phyloP scores from a whole-genome alignment of 2,888 invertebrate genomes.

The Tillus elongatus region DNA sequence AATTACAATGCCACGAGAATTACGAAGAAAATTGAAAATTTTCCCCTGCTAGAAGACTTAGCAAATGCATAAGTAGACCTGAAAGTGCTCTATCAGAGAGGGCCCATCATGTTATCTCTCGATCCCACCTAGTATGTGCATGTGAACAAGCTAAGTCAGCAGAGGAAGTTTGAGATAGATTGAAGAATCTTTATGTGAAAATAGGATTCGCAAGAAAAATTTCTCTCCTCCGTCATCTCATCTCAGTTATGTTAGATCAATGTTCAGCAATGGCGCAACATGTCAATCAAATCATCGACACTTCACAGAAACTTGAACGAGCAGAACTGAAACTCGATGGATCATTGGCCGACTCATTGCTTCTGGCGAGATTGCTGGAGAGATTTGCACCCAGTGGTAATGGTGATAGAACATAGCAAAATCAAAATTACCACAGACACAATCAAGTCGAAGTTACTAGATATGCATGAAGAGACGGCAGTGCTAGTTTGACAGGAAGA shows the following conservation, averaged over 20 bases:
- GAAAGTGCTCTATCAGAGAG: too few species aligned
- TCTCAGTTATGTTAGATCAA: slow-evolving; percentile 9
- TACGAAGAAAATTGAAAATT: not conserved
- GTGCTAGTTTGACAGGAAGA: not conserved
- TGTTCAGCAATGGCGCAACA: slow-evolving; percentile 12
- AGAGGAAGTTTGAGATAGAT: slow-evolving; percentile 38
- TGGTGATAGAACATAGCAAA: slow-evolving; percentile 24
- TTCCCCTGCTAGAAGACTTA: not conserved
- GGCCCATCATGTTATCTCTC: not conserved
- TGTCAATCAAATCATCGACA: slow-evolving; percentile 12
- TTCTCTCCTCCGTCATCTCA: slow-evolving; percentile 10
- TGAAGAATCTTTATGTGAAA: slow-evolving; percentile 6
- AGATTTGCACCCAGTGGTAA: slow-evolving; percentile 21
- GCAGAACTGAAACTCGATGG: slow-evolving; percentile 7
- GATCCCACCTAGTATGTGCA: slow-evolving; percentile 3
- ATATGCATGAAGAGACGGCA: slow-evolving; percentile 4
- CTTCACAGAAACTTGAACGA: slow-evolving; percentile 7
- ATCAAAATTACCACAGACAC: slow-evolving; percentile 7
- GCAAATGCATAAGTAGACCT: too few species aligned
- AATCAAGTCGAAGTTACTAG: slow-evolving; percentile 7
- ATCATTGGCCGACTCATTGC: not conserved
- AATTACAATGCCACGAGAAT: not conserved
- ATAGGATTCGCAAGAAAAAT: slow-evolving; percentile 13
- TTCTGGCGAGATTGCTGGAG: slow-evolving; percentile 25
- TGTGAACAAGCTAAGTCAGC: slow-evolving; percentile 11